Conservation (phyloP, 2,797 vertebrate species). For the Brachymystax lenok region DNA sequence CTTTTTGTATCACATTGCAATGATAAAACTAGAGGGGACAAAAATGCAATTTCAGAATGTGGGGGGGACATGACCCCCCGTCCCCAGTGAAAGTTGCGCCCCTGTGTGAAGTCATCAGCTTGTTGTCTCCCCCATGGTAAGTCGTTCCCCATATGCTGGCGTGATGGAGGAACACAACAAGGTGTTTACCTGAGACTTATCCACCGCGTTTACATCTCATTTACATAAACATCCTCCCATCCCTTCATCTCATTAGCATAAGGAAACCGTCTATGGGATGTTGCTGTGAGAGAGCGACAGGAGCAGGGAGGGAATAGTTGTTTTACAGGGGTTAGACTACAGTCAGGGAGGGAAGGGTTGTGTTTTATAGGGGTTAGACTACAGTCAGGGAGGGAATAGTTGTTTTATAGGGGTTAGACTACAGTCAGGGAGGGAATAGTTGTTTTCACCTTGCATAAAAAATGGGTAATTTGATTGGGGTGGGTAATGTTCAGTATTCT, state of each 20-base stretch:
- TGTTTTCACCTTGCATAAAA: conserved; percentile 16
- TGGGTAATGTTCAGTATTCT: conserved; percentile 30
- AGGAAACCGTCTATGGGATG: conserved; percentile 44
- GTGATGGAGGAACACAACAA: background rate
- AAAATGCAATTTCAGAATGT: too few species aligned
- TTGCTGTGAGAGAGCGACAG: background rate
- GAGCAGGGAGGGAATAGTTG: conserved; percentile 29
- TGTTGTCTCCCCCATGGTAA: background rate
- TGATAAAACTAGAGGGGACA: too few species aligned
- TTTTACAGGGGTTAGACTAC: conserved; percentile 13
- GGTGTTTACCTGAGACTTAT: background rate
- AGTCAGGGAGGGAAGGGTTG: too few species aligned
- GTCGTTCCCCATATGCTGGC: background rate
- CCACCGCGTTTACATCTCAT: conserved; percentile 47
- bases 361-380: too few species aligned
- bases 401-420: conserved; percentile 16
- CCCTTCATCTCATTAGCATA: conserved; percentile 62
- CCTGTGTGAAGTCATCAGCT: background rate
- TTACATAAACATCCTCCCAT: conserved; percentile 59
- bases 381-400: background rate
- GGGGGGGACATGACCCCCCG: too few species aligned
- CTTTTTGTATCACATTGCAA: too few species aligned
- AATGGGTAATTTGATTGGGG: conserved; percentile 43
- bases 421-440: too few species aligned
- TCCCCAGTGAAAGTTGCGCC: too few species aligned